Percentiles rank a stretch among this genome's conserved stretches.
Evolutionary conservation across 2,113 vertebrate species (phyloP).

Genomic region (Rhodinocichla rosea): DNA sequence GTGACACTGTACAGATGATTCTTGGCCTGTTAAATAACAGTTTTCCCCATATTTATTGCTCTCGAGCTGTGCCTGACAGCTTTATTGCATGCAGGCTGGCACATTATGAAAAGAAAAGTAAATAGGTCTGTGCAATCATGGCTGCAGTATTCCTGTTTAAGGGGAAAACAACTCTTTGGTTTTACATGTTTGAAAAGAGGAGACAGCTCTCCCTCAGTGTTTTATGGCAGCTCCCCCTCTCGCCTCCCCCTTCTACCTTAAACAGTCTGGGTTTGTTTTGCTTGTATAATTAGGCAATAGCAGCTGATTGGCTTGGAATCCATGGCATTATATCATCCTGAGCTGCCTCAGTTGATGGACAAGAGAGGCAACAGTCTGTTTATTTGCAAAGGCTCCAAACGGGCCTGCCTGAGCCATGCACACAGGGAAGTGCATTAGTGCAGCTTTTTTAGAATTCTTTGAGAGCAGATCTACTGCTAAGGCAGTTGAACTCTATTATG

Average conservation of each 20-base stretch:
- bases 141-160: neutral
- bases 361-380: conserved; percentile 58
- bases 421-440: conserved; percentile 25
- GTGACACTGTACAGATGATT: conserved; percentile 27
- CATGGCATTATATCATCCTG: neutral
- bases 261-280: conserved; percentile 65
- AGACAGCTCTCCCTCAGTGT: conserved; percentile 30
- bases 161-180: neutral
- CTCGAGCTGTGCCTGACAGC: conserved; percentile 46
- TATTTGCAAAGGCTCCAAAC: conserved; percentile 36
- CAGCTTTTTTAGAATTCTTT: conserved; percentile 44
- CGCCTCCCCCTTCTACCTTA: conserved; percentile 10
- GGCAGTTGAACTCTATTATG: conserved; percentile 62
- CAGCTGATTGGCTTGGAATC: conserved; percentile 55
- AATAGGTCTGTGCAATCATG: conserved; percentile 53
- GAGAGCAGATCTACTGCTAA: conserved; percentile 21
- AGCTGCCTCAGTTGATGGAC: conserved; percentile 55
- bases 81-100: conserved; percentile 55
- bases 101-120: conserved; percentile 54
- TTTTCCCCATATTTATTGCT: conserved; percentile 54
- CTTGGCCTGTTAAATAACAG: conserved; percentile 41
- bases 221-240: conserved; percentile 30
- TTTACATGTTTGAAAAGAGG: conserved; percentile 36
- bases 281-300: conserved; percentile 61
- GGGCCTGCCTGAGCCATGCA: neutral